phyloP scores from a whole-genome alignment of 2,888 invertebrate species.

The Cistogaster globosa region DNA sequence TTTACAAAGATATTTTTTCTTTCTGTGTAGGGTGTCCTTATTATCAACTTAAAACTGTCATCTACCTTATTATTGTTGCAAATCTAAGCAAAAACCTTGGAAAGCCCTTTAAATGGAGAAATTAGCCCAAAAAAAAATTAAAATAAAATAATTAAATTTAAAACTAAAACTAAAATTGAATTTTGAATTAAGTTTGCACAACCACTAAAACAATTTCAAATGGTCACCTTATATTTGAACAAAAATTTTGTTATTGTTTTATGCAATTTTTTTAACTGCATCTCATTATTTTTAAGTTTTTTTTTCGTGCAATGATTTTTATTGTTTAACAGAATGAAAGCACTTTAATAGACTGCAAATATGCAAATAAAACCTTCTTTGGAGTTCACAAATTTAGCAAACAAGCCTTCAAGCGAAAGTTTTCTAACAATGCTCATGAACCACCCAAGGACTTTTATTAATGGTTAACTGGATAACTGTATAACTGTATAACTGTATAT shows the following conservation, averaged over 20 bases:
- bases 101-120: no score
- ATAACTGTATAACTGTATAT: no score
- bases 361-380: conserved; percentile 62
- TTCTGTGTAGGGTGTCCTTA: no score
- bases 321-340: conserved; percentile 49
- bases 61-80: no score
- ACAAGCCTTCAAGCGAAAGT: conserved; percentile 42
- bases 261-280: conserved; percentile 12
- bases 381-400: conserved; percentile 26
- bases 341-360: conserved; percentile 60
- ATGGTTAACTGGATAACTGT: no score
- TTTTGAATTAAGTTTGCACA: no score
- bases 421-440: conserved; percentile 33
- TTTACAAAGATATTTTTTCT: no score
- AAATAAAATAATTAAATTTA: no score
- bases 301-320: conserved; percentile 34
- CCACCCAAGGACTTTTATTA: conserved; percentile 58
- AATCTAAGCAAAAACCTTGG: no score
- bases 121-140: no score
- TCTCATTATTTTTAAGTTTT: conserved; percentile 34
- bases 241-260: conserved; percentile 18
- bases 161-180: no score
- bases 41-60: no score
- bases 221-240: conserved; percentile 25
- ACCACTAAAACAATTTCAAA: background rate